Evolutionary conservation across 1,140 invertebrate species (phyloP), one percentile per base, ranked within the genome.

Genomic region (Leptinotarsa lineolata): DNA sequence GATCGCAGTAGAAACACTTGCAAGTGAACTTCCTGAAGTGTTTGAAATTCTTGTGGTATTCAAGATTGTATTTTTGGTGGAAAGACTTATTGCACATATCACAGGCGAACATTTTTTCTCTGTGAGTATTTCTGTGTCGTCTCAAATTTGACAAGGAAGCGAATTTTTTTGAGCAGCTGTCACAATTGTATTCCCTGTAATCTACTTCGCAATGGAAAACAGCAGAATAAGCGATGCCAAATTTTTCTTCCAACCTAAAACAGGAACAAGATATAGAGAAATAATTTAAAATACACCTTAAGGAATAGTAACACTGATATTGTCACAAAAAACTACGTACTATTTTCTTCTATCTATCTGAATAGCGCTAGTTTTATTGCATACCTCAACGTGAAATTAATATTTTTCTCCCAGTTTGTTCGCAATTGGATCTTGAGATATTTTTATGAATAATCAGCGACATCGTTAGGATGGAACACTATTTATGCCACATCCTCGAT

Each of bases 41-140:
- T 54, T 68, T 68, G 44, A 54, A 68, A 22, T 74, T 70, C 73
- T 92, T 88, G 72, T 83, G 83, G 8, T 77, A 74, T 21, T 74
- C 81, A 24, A 81, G 75, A 16, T 77, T 78, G 12, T 79, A 81
- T 65, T 89, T 89, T 75, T 90, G 86, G 15, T 92, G 91, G 81
- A 94, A 93, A 73, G 89, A 88, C 65, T 92, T 86, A 4, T 88
- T 89, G 84, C 94, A 95, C 66, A 90, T 87, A 72, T 90, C 89
- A 83, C 93, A 94, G 3, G 79, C 48, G 44, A 54, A 68, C 12
- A 11, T 48, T 22, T 58, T 58, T 8, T 18, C 45, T 16, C 22
- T 21, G 46, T 68, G 67, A 4, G 67, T 54, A 4, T 21, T 68
- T 24, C 67, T 68, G 67, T 68, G 67, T 22, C 20, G 39, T 24